Conservation (phyloP, 2,888 invertebrate genomes). For the Cryptops parisi region DNA sequence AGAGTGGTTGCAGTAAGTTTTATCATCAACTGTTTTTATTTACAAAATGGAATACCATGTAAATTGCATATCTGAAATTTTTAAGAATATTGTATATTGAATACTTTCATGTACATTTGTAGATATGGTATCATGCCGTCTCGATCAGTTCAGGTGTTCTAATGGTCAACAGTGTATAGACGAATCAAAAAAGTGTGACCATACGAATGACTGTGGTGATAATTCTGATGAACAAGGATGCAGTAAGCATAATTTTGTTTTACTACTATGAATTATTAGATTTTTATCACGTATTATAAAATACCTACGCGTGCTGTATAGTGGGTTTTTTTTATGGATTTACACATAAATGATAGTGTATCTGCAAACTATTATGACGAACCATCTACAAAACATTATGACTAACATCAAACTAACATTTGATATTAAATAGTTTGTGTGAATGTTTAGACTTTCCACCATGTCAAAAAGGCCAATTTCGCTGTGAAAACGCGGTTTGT, state of each 20-base stretch:
- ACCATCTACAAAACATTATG: too few species aligned
- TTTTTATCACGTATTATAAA: too few species aligned
- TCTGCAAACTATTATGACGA: too few species aligned
- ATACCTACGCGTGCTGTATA: too few species aligned
- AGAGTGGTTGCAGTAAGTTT: slow-evolving; percentile 52
- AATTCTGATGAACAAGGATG: slow-evolving; percentile 80
- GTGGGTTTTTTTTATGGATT: too few species aligned
- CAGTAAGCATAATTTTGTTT: slow-evolving; percentile 45
- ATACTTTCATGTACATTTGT: background rate
- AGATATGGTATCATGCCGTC: slow-evolving; percentile 42
- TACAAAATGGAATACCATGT: background rate
- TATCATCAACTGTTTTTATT: background rate
- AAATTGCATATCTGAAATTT: background rate
- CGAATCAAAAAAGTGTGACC: slow-evolving; percentile 59
- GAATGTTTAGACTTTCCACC: slow-evolving; percentile 58
- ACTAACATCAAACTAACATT: too few species aligned
- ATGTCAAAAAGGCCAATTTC: slow-evolving; percentile 79
- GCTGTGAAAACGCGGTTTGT: slow-evolving; percentile 83
- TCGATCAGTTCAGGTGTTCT: slow-evolving; percentile 75
- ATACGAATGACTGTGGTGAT: slow-evolving; percentile 78
- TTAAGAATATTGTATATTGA: background rate
- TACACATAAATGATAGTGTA: too few species aligned
- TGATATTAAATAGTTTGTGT: background rate
- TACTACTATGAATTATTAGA: background rate
- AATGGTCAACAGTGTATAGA: slow-evolving; percentile 69